Conservation (phyloP, 2,797 vertebrate genomes). For the Buceros bicornis region DNA sequence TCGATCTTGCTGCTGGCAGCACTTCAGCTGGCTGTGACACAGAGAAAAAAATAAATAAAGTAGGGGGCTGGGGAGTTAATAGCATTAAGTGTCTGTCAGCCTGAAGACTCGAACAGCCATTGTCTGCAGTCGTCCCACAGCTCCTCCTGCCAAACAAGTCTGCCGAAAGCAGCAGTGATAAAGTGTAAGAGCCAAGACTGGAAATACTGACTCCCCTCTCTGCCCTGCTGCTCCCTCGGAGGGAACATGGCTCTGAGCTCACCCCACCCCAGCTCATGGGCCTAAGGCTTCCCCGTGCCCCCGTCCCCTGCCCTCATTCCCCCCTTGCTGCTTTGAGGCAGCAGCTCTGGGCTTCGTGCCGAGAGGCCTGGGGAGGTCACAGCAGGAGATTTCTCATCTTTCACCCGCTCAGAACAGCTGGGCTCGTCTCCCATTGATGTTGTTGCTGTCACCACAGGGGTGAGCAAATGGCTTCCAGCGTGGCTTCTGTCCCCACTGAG, state of each 20-base stretch:
- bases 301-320: rapidly evolving
- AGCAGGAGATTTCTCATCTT: not conserved
- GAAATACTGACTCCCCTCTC: not conserved
- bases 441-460: not conserved
- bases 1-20: not conserved
- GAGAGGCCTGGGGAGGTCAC: rapidly evolving
- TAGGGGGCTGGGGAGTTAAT: not conserved
- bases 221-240: not conserved
- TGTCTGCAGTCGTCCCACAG: not conserved
- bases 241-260: not conserved
- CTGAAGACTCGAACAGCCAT: slow-evolving; percentile 59
- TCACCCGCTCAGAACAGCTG: not conserved
- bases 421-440: not conserved
- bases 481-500: not conserved
- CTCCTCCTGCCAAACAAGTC: not conserved
- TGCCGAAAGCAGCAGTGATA: slow-evolving; percentile 10
- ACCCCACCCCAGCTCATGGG: rapidly evolving
- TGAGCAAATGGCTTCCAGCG: rapidly evolving
- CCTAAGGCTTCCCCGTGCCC: rapidly evolving
- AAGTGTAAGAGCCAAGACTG: not conserved
- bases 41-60: not conserved
- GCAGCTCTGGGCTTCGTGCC: rapidly evolving
- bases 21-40: not conserved
- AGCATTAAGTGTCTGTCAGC: slow-evolving; percentile 42
- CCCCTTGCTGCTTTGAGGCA: not conserved